A percentile compares a stretch with the other conserved stretches of the same genome.
Conservation (phyloP, 30 jellyfish, hydroid and myxozoan genomes). For the Haliclystus octoradiatus region DNA sequence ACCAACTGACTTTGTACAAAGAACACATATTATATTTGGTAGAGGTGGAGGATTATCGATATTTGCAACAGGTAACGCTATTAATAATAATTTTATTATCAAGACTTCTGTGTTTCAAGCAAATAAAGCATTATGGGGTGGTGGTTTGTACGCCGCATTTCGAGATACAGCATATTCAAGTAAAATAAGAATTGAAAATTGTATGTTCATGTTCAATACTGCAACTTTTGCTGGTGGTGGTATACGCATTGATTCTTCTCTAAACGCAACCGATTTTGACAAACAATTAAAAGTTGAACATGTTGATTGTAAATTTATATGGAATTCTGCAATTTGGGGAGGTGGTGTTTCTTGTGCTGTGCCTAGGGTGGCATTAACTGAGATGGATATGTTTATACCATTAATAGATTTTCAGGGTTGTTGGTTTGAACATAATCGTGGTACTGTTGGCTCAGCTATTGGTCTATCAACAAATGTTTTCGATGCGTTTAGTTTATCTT, state of each 20-base stretch:
- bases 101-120: constrained; percentile 13
- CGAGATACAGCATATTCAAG: constrained; percentile 17
- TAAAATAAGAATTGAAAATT: not conserved
- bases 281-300: not conserved
- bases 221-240: constrained; percentile 79
- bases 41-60: constrained; percentile 53
- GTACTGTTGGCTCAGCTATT: constrained; percentile 76
- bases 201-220: constrained; percentile 13
- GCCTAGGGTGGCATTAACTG: constrained; percentile 4
- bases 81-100: constrained; percentile 12
- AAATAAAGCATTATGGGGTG: constrained; percentile 78
- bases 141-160: constrained; percentile 31
- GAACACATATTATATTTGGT: constrained; percentile 7
- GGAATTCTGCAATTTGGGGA: constrained; percentile 65
- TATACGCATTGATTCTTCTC: constrained; percentile 10
- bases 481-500: constrained; percentile 27
- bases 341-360: constrained; percentile 69
- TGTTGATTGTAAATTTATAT: constrained; percentile 4
- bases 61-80: constrained; percentile 27
- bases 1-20: constrained; percentile 3
- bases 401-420: constrained; percentile 13
- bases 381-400: not conserved
- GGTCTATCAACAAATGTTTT: constrained; percentile 45
- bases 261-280: not conserved
- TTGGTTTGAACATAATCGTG: constrained; percentile 19